Evolutionary conservation across 2,113 vertebrate species (phyloP), one percentile per base, ranked within the genome.

Genomic region (Tursiops truncatus): DNA sequence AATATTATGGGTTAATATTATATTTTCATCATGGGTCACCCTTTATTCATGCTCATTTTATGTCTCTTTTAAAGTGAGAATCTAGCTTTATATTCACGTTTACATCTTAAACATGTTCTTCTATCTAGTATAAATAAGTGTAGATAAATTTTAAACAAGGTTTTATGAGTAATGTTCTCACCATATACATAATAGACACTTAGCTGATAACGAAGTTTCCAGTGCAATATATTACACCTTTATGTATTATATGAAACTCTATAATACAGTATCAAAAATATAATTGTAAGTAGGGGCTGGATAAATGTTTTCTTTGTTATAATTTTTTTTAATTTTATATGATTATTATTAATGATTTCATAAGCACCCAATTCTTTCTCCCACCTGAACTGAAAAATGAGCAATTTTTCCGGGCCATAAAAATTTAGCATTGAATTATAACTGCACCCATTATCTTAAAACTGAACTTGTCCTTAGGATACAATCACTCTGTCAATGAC

Each of bases 391-490:
- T 67, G 53, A 97, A 47, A 97, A 97, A 95, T 94, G 76, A 18
- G 53, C 41, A 97, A 96, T 96, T 98, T 97, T 97, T 97, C 96
- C 96, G 86, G n/a, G 11, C 70, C n/a, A 89, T 97, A 95, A 97
- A 96, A 95, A 70, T 91, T 96, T 96, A 94, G 44, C 92, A 15
- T 95, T 95, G 86, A 93, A 90, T 95, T 98, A 87, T 88, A 95
- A 90, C 41, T 96, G 47, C 3, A 88, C 80, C 60, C 47, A 95
- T 95, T 97, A 97, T 92, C 93, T 96, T 96, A 96, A 96, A 96
- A 84, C 23, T 95, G n/a, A 94, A 89, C 26, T 94, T 92, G 79
- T 95, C 96, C 87, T 96, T 90, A 14, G 65, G 76, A 87, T 79
- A 74, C 10, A 79, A 88, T 97, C 67, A 92, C 41, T 96, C 50